Base-by-base conservation (phyloP, 1,140 invertebrate genomes). In the Ostrea denselamellosa region DNA sequence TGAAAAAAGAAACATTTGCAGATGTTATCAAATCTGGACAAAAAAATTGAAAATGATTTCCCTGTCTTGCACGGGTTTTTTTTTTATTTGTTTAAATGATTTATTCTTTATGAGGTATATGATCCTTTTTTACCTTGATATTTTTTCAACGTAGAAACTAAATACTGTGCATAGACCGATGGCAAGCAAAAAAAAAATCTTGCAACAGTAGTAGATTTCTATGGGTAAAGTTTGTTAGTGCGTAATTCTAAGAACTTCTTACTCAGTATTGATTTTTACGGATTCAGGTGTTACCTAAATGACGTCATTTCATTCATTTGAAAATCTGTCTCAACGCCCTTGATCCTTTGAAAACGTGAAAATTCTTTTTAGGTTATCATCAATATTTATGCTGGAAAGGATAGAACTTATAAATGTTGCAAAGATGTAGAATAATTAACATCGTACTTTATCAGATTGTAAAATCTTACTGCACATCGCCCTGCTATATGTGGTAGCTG, bases 221-320 rank as follows among this genome's bases (percentile, higher is more conserved):
- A n/a, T 44, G 34, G 34, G 34, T n/a, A n/a, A n/a, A n/a, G n/a
- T n/a, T n/a, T n/a, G n/a, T n/a, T n/a, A n/a, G 34, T 44, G 34
- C 34, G 34, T 44, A 44, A 44, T 44, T 2, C 5, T 44, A 34
- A 77, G 68, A 12, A 77, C 25, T 9, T 77, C 28, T 12, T 77
- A 9, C 28, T 77, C 56, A 14, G 25, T 14, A 77, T 77, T 77
- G 68, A 77, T 77, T 77, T 77, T 44, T 28, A 22, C 9, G 28
- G 22, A 77, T 34, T 77, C 68, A 77, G 68, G 68, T 77, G 68
- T 77, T 77, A 17, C 68, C 68, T 34, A 8, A 14, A 25, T 77
- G 68, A 77, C 68, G 68, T 77, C 68, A 77, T 77, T 77, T 77
- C 68, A 77, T 77, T 77, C 68, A 77, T 12, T 77, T 34, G 68